Conservation (phyloP, 2,888 invertebrate genomes). For the Cosmorhoe ocellata region DNA sequence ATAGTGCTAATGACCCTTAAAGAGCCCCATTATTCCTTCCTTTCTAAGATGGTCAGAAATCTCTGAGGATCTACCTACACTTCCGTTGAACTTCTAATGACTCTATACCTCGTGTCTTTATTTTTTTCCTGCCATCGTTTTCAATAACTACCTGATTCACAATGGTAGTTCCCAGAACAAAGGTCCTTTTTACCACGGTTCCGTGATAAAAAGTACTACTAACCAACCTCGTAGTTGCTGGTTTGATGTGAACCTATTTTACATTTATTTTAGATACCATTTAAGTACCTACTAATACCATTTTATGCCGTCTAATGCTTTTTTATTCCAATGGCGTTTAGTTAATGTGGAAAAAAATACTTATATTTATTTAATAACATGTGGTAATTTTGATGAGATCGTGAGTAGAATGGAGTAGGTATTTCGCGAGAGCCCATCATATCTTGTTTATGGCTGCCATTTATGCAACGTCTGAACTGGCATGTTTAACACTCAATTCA, state of each 20-base stretch:
- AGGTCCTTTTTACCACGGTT: conserved; percentile 37
- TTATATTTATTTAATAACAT: not conserved
- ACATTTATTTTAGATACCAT: too few relatives aligned
- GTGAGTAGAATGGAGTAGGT: conserved; percentile 29
- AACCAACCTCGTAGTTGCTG: conserved; percentile 43
- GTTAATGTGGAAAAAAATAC: too few relatives aligned
- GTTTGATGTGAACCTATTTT: too few relatives aligned
- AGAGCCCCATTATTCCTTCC: not conserved
- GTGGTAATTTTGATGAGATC: conserved; percentile 22
- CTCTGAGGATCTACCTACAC: not conserved
- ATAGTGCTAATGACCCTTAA: not conserved
- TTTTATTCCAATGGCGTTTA: too few relatives aligned
- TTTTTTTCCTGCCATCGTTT: conserved; percentile 17
- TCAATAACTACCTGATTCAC: conserved; percentile 35
- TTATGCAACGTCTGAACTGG: conserved; percentile 62
- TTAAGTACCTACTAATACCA: too few relatives aligned
- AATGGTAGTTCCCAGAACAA: conserved; percentile 50
- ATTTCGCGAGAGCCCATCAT: conserved; percentile 43
- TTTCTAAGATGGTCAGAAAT: conserved; percentile 1
- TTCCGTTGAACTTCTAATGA: conserved; percentile 25
- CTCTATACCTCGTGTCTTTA: conserved; percentile 30
- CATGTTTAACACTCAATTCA: conserved; percentile 70
- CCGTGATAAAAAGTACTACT: too few relatives aligned
- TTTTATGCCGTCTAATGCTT: too few relatives aligned
- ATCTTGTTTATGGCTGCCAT: conserved; percentile 54